Evolutionary conservation across 2,797 vertebrate genomes (phyloP).

Genomic region (Leptatherina wallacei): DNA sequence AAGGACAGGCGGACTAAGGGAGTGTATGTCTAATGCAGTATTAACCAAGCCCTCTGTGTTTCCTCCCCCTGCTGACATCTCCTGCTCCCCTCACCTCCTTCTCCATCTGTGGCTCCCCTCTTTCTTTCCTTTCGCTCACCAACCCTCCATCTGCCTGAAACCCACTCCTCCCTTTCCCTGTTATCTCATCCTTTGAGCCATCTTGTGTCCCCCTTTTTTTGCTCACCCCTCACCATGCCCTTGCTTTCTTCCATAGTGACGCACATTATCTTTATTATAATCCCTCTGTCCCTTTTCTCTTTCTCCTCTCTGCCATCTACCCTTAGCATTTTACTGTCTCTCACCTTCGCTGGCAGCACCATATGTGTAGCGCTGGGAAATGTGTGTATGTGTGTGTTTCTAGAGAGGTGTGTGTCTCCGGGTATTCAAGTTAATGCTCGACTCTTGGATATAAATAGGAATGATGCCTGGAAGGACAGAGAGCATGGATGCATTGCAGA

Average conservation of each 20-base stretch:
- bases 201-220: constrained; percentile 31
- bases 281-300: constrained; percentile 38
- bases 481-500: constrained; percentile 74
- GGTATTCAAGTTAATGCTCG: constrained; percentile 66
- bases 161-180: constrained; percentile 19
- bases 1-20: constrained; percentile 65
- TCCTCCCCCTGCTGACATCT: constrained; percentile 65
- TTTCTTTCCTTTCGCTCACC: constrained; percentile 45
- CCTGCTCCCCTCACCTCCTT: constrained; percentile 65
- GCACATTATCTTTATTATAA: constrained; percentile 16
- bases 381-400: constrained; percentile 47
- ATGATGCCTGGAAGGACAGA: constrained; percentile 75
- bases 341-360: constrained; percentile 66
- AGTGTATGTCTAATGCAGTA: constrained; percentile 73
- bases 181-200: constrained; percentile 38
- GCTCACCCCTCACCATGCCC: constrained; percentile 18
- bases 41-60: constrained; percentile 71
- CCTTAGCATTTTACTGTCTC: constrained; percentile 55
- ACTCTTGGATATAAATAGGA: constrained; percentile 79
- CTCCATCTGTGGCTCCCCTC: constrained; percentile 71
- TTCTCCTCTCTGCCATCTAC: constrained; percentile 46
- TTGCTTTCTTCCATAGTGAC: constrained; percentile 15
- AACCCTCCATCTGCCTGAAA: constrained; percentile 60
- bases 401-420: constrained; percentile 47
- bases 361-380: constrained; percentile 65